Conservation (phyloP, 2,113 vertebrate genomes). For the Entomyzon cyanotis region DNA sequence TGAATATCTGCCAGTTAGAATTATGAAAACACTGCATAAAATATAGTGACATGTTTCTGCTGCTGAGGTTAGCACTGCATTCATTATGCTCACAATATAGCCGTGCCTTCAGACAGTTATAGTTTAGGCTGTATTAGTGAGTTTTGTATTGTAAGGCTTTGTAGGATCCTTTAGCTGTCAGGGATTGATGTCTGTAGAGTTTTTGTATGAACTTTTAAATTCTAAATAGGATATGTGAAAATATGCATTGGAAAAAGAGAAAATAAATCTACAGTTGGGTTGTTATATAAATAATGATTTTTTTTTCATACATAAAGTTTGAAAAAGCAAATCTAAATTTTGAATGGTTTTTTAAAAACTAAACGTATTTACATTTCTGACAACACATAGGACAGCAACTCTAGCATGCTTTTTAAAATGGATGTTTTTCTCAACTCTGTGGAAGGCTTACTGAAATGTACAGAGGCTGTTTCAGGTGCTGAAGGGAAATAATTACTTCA, state of each 20-base stretch:
- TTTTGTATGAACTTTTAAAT: neutral
- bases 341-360: neutral
- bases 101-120: neutral
- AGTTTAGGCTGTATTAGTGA: neutral
- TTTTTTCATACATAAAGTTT: neutral
- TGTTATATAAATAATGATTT: neutral
- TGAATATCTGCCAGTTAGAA: slow-evolving; percentile 32
- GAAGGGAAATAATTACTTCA: neutral
- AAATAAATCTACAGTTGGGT: neutral
- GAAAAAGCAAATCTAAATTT: neutral
- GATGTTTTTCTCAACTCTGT: neutral
- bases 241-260: neutral
- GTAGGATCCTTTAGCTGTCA: neutral
- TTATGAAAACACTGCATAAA: slow-evolving; percentile 25
- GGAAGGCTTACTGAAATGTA: neutral
- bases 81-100: neutral
- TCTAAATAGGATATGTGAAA: neutral
- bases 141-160: neutral
- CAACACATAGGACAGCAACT: neutral
- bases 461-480: neutral
- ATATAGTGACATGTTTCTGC: neutral
- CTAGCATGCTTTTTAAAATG: neutral
- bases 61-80: neutral
- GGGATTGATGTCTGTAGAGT: neutral
- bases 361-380: neutral